Base-by-base conservation (phyloP, 2,113 vertebrate species). In the Microcebus murinus region DNA sequence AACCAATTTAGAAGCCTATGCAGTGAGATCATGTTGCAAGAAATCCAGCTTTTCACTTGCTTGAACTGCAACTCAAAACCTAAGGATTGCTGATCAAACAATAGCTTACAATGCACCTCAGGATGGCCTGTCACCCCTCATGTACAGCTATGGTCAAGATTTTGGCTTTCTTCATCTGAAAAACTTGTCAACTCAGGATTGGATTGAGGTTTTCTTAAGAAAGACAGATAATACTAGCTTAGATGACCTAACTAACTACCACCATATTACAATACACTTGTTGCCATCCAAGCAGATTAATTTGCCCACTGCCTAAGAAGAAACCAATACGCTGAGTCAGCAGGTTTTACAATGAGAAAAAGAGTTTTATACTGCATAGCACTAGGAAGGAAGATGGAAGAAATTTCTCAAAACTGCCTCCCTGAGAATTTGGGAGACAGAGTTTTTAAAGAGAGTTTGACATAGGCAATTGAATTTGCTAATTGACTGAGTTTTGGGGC, bases 61-160 rank as follows among this genome's bases (percentile, higher is more conserved):
- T 95, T 74, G 57, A 91, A 81, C 31, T 67, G 67, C 42, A 90
- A 57, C 55, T 70, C 8, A 57, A 94, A 79, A 84, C 23, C 18
- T 59, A 93, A 52, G 25, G 36, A 79, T 50, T 90, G 34, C 21
- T 89, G 23, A 71, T 94, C 57, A 90, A 95, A 84, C 52, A 70
- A 20, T 71, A 29, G 48, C 20, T 96, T 63, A 15, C 55, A 79
- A 42, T 71, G 6, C 1, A 90, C 34, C 57, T 65, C 65, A 63
- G 61, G 63, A 42, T 48, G 31, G 7, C 1, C 39, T 45, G 9
- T 52, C 31, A 61, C 21, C 36, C 27, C 1, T 77, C 45, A 31
- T 23, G 50, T 48, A 45, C 2, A 36, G 1, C 4, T 29, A 45
- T 42, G 65, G 31, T 29, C 14, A 93, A 20, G 15, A 61, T 50